Percentiles rank a stretch among this genome's conserved stretches.
phyloP scores from a whole-genome alignment of 2,888 invertebrate species.

The Diaperis boleti region DNA sequence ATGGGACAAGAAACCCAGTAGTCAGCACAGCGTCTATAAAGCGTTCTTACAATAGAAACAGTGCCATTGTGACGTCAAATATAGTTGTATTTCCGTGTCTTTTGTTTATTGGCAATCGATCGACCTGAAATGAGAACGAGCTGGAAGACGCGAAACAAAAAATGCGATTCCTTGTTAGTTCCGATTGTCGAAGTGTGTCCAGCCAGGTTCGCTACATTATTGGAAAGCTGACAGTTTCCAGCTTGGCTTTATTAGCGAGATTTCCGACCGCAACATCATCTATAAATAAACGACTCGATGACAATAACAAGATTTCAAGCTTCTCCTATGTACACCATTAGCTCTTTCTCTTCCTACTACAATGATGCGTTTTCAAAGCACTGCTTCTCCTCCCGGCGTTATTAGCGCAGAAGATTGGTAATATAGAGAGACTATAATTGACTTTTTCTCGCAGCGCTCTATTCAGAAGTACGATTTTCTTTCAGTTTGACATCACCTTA shows the following conservation, averaged over 20 bases:
- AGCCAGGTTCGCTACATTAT: constrained; percentile 32
- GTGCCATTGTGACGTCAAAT: constrained; percentile 16
- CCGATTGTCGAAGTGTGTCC: constrained; percentile 32
- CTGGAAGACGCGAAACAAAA: constrained; percentile 1
- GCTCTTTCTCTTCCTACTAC: not conserved
- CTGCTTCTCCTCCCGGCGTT: not conserved
- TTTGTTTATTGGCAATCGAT: constrained; percentile 36
- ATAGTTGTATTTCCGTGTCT: constrained; percentile 34
- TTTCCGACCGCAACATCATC: constrained; percentile 22
- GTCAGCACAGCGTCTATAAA: constrained; percentile 21
- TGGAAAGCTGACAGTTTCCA: constrained; percentile 29
- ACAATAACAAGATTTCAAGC: constrained; percentile 23
- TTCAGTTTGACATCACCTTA: no score
- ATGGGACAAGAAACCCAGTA: constrained; percentile 11
- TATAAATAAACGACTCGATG: constrained; percentile 22
- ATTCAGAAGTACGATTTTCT: no score
- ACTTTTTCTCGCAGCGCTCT: constrained; percentile 1
- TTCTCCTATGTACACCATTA: constrained; percentile 1
- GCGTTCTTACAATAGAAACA: constrained; percentile 24
- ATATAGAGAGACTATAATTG: not conserved
- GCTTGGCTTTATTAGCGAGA: constrained; percentile 34
- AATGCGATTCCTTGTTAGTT: constrained; percentile 34
- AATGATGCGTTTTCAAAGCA: no score
- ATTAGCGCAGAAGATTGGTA: no score
- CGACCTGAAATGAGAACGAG: constrained; percentile 19